A percentile compares a stretch with the other conserved stretches of the same genome.
These are phyloP conservation scores for Pedionomus torquatus DNA, from an alignment of 2,113 vertebrate species.

Conservation along the genomic window DNA sequence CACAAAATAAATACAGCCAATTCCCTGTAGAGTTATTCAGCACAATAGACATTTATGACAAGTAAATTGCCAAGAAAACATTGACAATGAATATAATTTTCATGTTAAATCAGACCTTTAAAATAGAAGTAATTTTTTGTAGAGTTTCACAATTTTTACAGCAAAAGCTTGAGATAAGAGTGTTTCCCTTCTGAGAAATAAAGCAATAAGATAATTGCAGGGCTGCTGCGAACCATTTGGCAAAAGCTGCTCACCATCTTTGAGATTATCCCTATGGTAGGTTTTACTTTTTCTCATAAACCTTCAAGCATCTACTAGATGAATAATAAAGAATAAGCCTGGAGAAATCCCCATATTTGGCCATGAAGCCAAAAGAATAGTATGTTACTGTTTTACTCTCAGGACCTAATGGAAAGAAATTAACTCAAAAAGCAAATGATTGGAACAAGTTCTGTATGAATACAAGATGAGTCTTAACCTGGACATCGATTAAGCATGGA, in stretches of 20 bases:
- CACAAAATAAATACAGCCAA: constrained; percentile 49
- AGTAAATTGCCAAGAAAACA: constrained; percentile 72
- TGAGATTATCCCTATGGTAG: constrained; percentile 22
- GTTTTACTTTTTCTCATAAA: constrained; percentile 24
- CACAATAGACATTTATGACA: constrained; percentile 67
- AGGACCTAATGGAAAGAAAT: neutral
- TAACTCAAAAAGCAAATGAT: neutral
- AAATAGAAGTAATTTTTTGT: constrained; percentile 27
- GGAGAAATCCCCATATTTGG: constrained; percentile 6
- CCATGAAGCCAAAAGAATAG: neutral
- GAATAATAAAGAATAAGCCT: constrained; percentile 21
- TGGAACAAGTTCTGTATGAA: neutral
- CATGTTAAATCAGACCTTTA: constrained; percentile 62
- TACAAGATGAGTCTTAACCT: neutral
- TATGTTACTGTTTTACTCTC: neutral
- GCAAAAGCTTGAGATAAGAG: neutral
- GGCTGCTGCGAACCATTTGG: constrained; percentile 23
- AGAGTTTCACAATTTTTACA: constrained; percentile 51
- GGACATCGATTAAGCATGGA: neutral
- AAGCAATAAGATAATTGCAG: constrained; percentile 30
- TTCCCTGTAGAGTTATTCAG: constrained; percentile 21
- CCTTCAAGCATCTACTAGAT: constrained; percentile 16
- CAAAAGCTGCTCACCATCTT: constrained; percentile 20
- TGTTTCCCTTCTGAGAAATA: constrained; percentile 62
- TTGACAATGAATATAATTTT: constrained; percentile 68